Percentiles rank a stretch among this genome's conserved stretches.
phyloP scores from a whole-genome alignment of 2,113 vertebrate genomes.

The Desmodus rotundus region DNA sequence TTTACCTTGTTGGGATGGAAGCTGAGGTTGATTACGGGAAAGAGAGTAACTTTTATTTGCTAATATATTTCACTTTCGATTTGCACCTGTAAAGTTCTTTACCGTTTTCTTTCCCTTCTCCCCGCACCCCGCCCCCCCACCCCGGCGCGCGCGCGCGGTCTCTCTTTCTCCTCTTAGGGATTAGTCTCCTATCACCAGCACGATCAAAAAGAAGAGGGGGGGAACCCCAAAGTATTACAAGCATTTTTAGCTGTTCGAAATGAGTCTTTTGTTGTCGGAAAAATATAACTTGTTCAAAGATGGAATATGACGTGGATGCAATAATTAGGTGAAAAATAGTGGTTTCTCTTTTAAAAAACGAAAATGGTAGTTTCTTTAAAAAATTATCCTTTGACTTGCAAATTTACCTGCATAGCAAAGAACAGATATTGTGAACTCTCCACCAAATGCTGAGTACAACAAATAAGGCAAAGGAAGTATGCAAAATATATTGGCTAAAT shows the following conservation, averaged over 20 bases:
- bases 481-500: background rate
- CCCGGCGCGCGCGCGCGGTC: background rate
- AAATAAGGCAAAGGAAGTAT: constrained; percentile 42
- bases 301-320: background rate
- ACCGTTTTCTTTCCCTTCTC: background rate
- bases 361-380: background rate
- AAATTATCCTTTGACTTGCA: constrained; percentile 19
- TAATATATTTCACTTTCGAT: background rate
- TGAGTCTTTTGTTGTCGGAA: background rate
- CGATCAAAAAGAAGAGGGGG: background rate
- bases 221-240: background rate
- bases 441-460: background rate
- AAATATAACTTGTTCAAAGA: background rate
- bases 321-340: constrained; percentile 18
- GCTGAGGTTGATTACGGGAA: background rate
- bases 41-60: background rate
- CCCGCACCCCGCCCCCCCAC: too few relatives aligned
- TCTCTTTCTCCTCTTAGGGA: background rate
- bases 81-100: constrained; percentile 38
- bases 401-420: constrained; percentile 1
- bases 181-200: background rate
- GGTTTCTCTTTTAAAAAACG: too few relatives aligned
- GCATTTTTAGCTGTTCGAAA: constrained; percentile 4
- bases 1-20: background rate
- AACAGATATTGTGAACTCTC: background rate